Evolutionary conservation across 2,113 vertebrate genomes (phyloP), one percentile per base, ranked within the genome.

Genomic region (Cariama cristata): DNA sequence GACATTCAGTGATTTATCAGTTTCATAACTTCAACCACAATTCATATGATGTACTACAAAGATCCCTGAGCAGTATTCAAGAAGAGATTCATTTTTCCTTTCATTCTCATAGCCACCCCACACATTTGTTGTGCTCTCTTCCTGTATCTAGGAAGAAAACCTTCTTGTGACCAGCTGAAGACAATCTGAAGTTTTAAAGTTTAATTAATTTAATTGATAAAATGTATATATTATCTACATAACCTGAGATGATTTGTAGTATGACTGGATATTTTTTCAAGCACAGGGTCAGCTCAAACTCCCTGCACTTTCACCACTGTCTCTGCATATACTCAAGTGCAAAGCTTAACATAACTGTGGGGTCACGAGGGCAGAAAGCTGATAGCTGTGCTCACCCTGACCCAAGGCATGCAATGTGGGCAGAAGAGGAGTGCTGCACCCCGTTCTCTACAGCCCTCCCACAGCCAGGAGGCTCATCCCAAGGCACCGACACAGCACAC

Each of bases 11-110:
- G 94, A 96, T 95, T 91, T 91, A 95, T 91, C 93, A 84, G 93
- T 86, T 97, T 96, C 93, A 96, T 95, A 96, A 95, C 93, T 80
- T 62, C 76, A 79, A 19, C 86, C 86, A 87, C 89, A 96, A 87
- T 60, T 93, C 76, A 30, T 40, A 11, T 3, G 44, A 79, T 81
- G 53, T 63, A 79, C 89, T 94, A 52, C 80, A 81, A 77, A 55
- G 68, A 71, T 88, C 86, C 83, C 94, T 77, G 68, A 91, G 83
- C 86, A 86, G 9, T 47, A 59, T 77, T 91, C 89, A 95, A 63
- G 45, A 66, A 63, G 45, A 66, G 88, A 73, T 77, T 79, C 38
- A 50, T 83, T 90, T 90, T 69, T 42, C 24, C 53, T 91, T 94
- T 79, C 63, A 47, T 77, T 45, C 59, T 82, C 32, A 11, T 3